Evolutionary conservation across 2,113 vertebrate species (phyloP), one percentile per base, ranked within the genome.

Genomic region (Porphyrio hochstetteri): DNA sequence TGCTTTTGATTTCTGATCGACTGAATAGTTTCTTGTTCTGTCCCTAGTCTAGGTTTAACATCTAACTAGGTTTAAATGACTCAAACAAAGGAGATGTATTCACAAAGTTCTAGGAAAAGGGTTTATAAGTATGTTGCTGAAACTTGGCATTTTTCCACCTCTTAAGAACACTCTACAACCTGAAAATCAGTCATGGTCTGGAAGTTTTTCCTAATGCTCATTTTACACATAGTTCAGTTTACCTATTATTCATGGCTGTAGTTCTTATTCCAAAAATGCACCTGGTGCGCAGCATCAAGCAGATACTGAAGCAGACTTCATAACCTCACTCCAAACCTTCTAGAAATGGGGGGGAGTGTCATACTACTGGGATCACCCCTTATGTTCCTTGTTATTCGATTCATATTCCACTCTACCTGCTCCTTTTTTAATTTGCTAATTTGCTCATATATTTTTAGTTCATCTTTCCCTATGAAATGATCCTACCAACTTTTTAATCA

Each of bases 181-280:
- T 82, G 72, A 93, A 93, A 96, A 92, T 86, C 69, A 94, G 72
- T 68, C 57, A n/a, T 23, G 29, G 68, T 59, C 68, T 87, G 42
- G 24, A 92, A 18, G 23, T 72, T 94, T 86, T 91, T 92, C 72
- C 65, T 90, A 84, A 82, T 50, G 33, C 19, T 92, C 28, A 86
- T 90, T 93, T 94, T 38, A 92, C 60, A 86, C 2, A 0, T 69
- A 86, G 57, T 86, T 93, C 46, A 86, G 52, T 64, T 76, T 86
- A 84, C 65, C 57, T 83, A 27, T 90, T 93, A 65, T 68, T 92
- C 40, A 38, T 46, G 57, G 25, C 48, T 68, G 25, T 48, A 83
- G 33, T 16, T 93, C 52, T 78, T 44, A 65, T 84, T 92, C 48
- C 88, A 82, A 88, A 95, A 92, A 89, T 18, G 33, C n/a, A 78